Conservation (phyloP, 1,140 invertebrate species). For the Drosophila arizonae region DNA sequence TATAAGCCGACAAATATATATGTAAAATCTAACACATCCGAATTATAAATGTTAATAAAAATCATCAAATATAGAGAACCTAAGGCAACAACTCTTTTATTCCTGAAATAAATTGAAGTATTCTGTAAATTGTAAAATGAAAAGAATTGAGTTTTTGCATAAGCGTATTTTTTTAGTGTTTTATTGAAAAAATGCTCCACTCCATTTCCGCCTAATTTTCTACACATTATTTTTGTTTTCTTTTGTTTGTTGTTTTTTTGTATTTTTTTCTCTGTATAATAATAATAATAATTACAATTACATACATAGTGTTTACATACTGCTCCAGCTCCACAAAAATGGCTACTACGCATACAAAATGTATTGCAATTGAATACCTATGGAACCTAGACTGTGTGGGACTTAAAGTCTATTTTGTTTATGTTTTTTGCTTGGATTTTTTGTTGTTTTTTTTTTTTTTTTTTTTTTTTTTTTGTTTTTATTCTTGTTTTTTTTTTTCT, state of each 20-base stretch:
- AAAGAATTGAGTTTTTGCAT: conserved; percentile 15
- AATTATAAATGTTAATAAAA: conserved; percentile 78
- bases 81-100: conserved; percentile 2
- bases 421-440: conserved; percentile 8
- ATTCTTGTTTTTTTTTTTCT: conserved; percentile 18
- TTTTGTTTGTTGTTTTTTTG: conserved; percentile 30
- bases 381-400: conserved; percentile 66
- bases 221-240: conserved; percentile 63
- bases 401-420: conserved; percentile 75
- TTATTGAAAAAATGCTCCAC: conserved; percentile 81
- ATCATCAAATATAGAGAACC: conserved; percentile 48
- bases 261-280: conserved; percentile 38
- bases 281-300: conserved; percentile 77
- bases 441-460: conserved; percentile 16
- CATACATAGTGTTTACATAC: conserved; percentile 71
- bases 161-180: conserved; percentile 65
- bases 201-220: conserved; percentile 79
- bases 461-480: conserved; percentile 12
- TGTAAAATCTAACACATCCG: conserved; percentile 74
- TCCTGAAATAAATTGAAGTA: background rate
- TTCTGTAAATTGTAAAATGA: too few relatives aligned
- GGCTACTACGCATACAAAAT: conserved; percentile 75
- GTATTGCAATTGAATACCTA: conserved; percentile 72
- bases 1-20: conserved; percentile 42
- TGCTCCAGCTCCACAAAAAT: conserved; percentile 76